Percentiles rank a stretch among this genome's conserved stretches.
phyloP scores from a whole-genome alignment of 1,140 invertebrate genomes.

The Brachionus sp. region DNA sequence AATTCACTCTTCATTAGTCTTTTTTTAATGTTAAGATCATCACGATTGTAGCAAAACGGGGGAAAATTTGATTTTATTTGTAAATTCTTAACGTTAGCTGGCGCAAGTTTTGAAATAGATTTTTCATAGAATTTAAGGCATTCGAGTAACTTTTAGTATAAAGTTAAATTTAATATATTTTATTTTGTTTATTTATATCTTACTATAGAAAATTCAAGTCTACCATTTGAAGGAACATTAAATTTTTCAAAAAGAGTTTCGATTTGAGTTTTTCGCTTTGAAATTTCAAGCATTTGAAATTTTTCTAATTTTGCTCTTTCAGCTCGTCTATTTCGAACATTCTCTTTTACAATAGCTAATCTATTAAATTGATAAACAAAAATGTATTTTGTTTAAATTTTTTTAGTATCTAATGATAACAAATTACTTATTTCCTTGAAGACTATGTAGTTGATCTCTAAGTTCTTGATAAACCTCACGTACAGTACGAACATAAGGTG shows the following conservation, averaged over 20 bases:
- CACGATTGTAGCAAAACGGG: neutral
- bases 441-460: conserved; percentile 53
- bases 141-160: neutral
- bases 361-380: conserved; percentile 47
- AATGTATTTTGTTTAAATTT: neutral
- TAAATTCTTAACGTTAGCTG: neutral
- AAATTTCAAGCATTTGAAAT: conserved; percentile 49
- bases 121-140: conserved; percentile 24
- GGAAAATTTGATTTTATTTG: neutral
- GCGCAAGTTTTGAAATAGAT: neutral
- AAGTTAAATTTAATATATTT: neutral
- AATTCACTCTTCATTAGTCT: conserved; percentile 8
- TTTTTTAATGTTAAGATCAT: neutral
- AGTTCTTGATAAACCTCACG: conserved; percentile 56
- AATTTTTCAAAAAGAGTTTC: conserved; percentile 55
- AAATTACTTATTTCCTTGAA: conserved; percentile 57
- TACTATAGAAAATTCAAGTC: conserved; percentile 55
- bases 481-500: conserved; percentile 55
- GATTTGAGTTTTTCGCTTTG: conserved; percentile 50
- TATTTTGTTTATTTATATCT: neutral
- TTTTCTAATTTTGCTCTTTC: conserved; percentile 54
- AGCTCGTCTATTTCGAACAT: conserved; percentile 53
- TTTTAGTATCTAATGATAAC: neutral
- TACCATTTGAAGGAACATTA: conserved; percentile 50
- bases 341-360: conserved; percentile 56